Conservation (phyloP, 1,140 invertebrate genomes). For the silkworm (Bombyx mori) region ASM3026992v2 NC_085120.1:3433501-3434000, state of each 20-base stretch:
- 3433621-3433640: not conserved
- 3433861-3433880: no score
- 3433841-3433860: no score
- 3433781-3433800: no score
- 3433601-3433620: slow-evolving; percentile 4
- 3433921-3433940: not conserved
- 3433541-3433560: slow-evolving; percentile 16
- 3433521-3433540: slow-evolving; percentile 16
- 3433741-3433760: no score
- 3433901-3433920: not conserved
- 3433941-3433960: not conserved
- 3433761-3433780: no score
- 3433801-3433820: no score
- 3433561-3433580: not conserved
- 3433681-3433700: no score
- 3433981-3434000: slow-evolving; percentile 35
- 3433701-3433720: no score
- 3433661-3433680: not conserved
- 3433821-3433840: no score
- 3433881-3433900: no score
- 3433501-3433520: slow-evolving; percentile 19
- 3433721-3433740: no score
- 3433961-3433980: slow-evolving; percentile 6
- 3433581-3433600: slow-evolving; percentile 6
- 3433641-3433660: not conserved